Evolutionary conservation across 1,140 invertebrate genomes (phyloP).

Genomic region (Trichomalopsis sarcophagae): DNA sequence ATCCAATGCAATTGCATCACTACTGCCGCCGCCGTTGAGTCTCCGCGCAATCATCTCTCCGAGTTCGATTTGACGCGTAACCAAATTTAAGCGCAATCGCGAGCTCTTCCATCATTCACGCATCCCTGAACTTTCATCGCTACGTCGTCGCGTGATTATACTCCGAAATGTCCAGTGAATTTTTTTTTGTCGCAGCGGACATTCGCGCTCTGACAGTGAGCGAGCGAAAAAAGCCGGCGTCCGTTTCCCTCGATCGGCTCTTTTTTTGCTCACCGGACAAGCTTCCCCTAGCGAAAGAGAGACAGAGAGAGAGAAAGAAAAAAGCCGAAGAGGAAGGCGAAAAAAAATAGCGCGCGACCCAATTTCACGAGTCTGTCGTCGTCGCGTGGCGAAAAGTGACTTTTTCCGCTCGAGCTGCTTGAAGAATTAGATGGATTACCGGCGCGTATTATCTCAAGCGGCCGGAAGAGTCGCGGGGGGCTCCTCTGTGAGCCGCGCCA

Average conservation of each 20-base stretch:
- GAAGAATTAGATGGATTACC: constrained; percentile 73
- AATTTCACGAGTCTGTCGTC: constrained; percentile 60
- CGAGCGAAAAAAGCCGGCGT: constrained; percentile 35
- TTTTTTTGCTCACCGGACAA: not conserved
- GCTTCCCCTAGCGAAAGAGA: not conserved
- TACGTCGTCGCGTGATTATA: not conserved
- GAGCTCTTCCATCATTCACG: constrained; percentile 68
- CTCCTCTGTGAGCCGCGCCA: constrained; percentile 47
- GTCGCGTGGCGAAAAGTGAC: constrained; percentile 57
- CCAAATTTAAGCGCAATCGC: constrained; percentile 65
- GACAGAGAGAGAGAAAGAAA: not conserved
- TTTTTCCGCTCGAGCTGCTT: constrained; percentile 68
- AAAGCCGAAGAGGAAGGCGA: constrained; percentile 19
- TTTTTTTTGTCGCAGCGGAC: constrained; percentile 1
- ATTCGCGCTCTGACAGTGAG: constrained; percentile 40
- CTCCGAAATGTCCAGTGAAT: not conserved
- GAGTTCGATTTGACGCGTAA: constrained; percentile 54
- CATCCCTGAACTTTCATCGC: constrained; percentile 53
- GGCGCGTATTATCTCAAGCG: constrained; percentile 43
- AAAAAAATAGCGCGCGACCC: constrained; percentile 53
- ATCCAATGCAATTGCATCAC: constrained; percentile 44
- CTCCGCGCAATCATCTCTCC: constrained; percentile 34
- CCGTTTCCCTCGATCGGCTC: constrained; percentile 19
- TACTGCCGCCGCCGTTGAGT: not conserved
- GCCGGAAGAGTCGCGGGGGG: constrained; percentile 36